Base-by-base conservation (phyloP, 2,888 invertebrate species). In the Apamea anceps region DNA sequence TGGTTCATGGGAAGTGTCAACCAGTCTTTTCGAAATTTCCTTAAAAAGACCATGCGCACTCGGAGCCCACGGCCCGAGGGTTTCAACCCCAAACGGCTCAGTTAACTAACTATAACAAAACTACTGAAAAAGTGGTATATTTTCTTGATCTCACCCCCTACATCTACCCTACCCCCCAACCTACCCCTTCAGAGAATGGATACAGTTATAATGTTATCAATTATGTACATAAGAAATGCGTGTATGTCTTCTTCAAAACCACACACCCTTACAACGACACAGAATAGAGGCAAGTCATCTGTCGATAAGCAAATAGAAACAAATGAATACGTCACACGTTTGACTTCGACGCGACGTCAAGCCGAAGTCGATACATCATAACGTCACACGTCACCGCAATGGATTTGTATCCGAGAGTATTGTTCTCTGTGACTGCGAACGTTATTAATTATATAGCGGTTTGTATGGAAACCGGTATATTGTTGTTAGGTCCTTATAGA, bases 251-350 rank as follows among this genome's bases (percentile, higher is more conserved):
- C 48, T 25, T 45, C 45, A 51, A 32, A 42, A 28, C 28, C 45
- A 51, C 18, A 57, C 18, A 77, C 28, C 21, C 12, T 48, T 7
- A 70, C 32, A 32, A 2, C 7, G 18, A 37, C 57, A 67, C 67
- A 45, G 13, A 84, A 79, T 75, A 75, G 28, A 42, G 15, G 67
- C 79, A 84, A 87, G 85, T 79, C 85, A 79, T 85, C 70, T 79
- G 62, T 85, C 80, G 66, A 67, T 63, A 51, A 66, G 48, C 57
- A 75, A 87, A 85, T 80, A 28, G 71, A 85, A 77, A 85, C 85
- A 85, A 87, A 87, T 87, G 85, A 88, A 88, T 72, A 76, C 86
- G 62, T 85, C 85, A 76, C 71, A 72, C 77, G 75, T 81, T 87
- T 78, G 85, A 85, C 85, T 85, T 77, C 66, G 51, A 75, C 76